These are phyloP conservation scores for Panulirus ornatus DNA, from an alignment of 1,140 invertebrate genomes.

Conservation along the genomic window DNA sequence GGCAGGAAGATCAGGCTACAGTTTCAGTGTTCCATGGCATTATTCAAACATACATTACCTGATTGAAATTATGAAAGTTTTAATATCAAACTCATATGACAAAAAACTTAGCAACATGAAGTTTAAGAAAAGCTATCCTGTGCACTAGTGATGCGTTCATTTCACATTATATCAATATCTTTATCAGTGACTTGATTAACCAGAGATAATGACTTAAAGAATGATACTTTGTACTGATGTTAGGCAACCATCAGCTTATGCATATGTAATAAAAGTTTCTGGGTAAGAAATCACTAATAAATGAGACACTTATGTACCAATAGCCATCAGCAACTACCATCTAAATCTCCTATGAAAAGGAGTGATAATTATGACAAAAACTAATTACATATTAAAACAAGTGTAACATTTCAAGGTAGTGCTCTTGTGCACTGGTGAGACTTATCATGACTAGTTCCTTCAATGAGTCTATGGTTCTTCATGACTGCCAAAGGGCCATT, in stretches of 20 bases:
- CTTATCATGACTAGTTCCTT: constrained; percentile 41
- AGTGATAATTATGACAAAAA: not conserved
- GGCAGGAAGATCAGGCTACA: not conserved
- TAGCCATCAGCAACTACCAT: too few relatives aligned
- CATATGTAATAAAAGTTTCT: not conserved
- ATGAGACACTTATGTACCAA: not conserved
- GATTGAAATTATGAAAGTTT: not conserved
- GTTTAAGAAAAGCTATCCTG: not conserved
- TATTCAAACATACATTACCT: not conserved
- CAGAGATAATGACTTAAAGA: too few relatives aligned
- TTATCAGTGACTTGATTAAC: too few relatives aligned
- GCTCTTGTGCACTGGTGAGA: constrained; percentile 1
- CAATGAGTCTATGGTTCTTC: constrained; percentile 31
- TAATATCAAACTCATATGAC: not conserved
- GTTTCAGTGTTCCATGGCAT: not conserved
- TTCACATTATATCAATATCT: too few relatives aligned
- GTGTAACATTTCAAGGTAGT: not conserved
- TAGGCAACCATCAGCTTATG: not conserved
- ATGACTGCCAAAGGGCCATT: not conserved
- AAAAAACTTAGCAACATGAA: not conserved
- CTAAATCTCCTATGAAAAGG: too few relatives aligned
- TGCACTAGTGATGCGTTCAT: not conserved
- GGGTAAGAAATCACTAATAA: not conserved
- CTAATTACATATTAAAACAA: not conserved
- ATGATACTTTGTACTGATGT: not conserved